Evolutionary conservation across 2,797 vertebrate species (phyloP).

Genomic region (Sternarchorhynchus goeldii): DNA sequence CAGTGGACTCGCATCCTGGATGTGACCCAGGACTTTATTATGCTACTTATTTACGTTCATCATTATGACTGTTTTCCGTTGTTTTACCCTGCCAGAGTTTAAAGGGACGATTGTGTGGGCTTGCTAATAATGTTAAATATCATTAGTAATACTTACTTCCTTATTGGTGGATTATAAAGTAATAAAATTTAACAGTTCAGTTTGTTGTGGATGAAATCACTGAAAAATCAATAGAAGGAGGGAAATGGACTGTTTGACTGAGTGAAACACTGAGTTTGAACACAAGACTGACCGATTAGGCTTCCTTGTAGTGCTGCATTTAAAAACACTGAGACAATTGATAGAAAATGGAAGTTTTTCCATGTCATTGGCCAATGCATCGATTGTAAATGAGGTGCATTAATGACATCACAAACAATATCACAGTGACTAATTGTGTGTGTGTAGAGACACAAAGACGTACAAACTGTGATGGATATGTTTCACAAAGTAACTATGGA

Average conservation of each 20-base stretch:
- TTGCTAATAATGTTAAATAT: constrained; percentile 61
- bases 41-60: constrained; percentile 64
- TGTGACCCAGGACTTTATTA: constrained; percentile 59
- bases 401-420: not conserved
- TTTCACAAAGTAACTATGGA: too few relatives aligned
- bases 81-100: constrained; percentile 47
- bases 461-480: not conserved
- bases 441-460: not conserved
- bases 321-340: not conserved
- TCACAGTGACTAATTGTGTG: not conserved
- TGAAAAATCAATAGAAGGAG: constrained; percentile 55
- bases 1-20: constrained; percentile 13
- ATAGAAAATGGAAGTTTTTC: constrained; percentile 33
- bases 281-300: constrained; percentile 12
- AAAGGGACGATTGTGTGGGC: constrained; percentile 45
- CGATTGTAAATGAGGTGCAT: constrained; percentile 5
- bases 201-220: constrained; percentile 57
- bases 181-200: constrained; percentile 44
- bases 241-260: constrained; percentile 52
- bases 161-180: constrained; percentile 59
- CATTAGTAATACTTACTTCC: constrained; percentile 63
- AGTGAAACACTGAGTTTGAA: constrained; percentile 15
- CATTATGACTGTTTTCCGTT: constrained; percentile 52
- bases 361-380: constrained; percentile 19
- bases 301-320: not conserved